Base-by-base conservation (phyloP, 2,113 vertebrate genomes). In the Chionodraco myersi region DNA sequence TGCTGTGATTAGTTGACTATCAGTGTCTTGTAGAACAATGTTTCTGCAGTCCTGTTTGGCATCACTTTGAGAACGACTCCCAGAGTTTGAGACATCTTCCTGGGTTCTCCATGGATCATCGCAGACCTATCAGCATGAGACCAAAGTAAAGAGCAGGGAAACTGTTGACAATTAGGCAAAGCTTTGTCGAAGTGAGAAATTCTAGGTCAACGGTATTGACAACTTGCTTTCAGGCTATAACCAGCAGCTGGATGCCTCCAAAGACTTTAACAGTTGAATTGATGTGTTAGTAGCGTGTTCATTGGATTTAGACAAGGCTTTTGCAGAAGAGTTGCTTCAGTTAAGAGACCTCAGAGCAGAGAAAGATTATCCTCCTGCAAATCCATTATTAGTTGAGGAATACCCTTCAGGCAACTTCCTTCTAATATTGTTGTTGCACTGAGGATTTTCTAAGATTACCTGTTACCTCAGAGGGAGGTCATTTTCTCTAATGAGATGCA, bases 401-500 rank as follows among this genome's bases (percentile, higher is more conserved):
- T 30, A 8, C 14, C 57, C 58, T 77, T 3, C n/a, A 66, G 77
- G 63, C 44, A 49, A 41, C 41, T 21, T 63, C 65, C 26, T 16
- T 44, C 52, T 21, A 62, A 4, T 79, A 64, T 14, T 36, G 34
- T 13, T 70, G 23, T 47, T 36, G 74, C 68, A 61, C 60, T 45
- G 18, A 45, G 65, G 1, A 58, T 75, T 77, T 45, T 69, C 44
- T 52, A 6, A 66, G 68, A 61, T 79, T 36, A 64, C 63, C 56
- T 75, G 56, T 54, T 67, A 72, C 51, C 60, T 62, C 3, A 10
- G 47, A 63, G 45, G 30, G 61, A 69, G 66, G 48, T 63, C 3
- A 61, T 66, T 62, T 66, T 76, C 62, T 79, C 36, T 23, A 83
- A 72, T 72, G 0, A 81, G 75, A 67, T 72, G 51, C 44, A 72